phyloP scores from a whole-genome alignment of 2,888 invertebrate genomes.

The Ametastegia equiseti region DNA sequence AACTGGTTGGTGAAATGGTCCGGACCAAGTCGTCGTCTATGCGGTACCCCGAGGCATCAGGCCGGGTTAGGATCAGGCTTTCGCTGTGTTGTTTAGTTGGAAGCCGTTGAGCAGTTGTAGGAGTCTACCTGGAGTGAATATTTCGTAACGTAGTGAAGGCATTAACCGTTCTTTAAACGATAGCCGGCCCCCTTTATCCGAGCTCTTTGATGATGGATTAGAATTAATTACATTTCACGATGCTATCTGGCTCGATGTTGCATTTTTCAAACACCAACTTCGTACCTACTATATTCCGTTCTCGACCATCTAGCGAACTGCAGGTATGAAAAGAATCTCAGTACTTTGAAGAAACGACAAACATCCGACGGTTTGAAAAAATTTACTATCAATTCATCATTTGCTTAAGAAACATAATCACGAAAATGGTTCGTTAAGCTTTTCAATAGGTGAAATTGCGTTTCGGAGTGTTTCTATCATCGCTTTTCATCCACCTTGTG shows the following conservation, averaged over 20 bases:
- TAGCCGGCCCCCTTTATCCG: constrained; percentile 40
- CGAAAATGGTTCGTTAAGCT: neutral
- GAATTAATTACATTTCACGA: constrained; percentile 48
- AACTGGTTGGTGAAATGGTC: constrained; percentile 40
- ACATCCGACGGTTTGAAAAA: too few relatives aligned
- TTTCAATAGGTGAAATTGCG: neutral
- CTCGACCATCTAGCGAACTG: too few relatives aligned
- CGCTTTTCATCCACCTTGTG: neutral
- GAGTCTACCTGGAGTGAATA: constrained; percentile 48
- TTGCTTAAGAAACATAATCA: too few relatives aligned
- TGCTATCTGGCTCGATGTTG: constrained; percentile 14
- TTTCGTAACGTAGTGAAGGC: constrained; percentile 50
- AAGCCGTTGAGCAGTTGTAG: constrained; percentile 50
- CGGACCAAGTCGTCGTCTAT: constrained; percentile 29
- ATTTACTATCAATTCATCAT: too few relatives aligned
- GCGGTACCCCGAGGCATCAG: constrained; percentile 17
- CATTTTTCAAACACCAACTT: constrained; percentile 11
- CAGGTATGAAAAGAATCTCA: neutral
- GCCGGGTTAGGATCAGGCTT: constrained; percentile 11
- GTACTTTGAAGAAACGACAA: too few relatives aligned
- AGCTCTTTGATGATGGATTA: constrained; percentile 47
- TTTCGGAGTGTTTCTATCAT: neutral
- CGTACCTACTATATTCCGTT: neutral
- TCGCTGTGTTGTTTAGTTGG: constrained; percentile 35
- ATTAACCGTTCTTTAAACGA: constrained; percentile 51